A percentile compares a stretch with the other conserved stretches of the same genome.
Evolutionary conservation across 2,888 invertebrate species (phyloP).

Genomic region (Aspidiotus rigidus): DNA sequence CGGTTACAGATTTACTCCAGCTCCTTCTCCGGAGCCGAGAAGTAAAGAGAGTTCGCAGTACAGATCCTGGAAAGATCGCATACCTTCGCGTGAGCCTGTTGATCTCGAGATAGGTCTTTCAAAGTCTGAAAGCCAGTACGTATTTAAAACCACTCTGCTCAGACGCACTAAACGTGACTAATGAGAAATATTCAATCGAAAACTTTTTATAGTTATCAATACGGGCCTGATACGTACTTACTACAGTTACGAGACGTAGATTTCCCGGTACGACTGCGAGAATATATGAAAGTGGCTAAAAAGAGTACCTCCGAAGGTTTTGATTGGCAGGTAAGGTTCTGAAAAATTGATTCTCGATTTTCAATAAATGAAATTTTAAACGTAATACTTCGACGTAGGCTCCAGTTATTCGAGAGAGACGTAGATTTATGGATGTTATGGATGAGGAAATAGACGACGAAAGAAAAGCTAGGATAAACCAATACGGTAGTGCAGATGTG

Average conservation of each 20-base stretch:
- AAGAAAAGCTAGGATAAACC: constrained; percentile 66
- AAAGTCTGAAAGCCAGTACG: constrained; percentile 35
- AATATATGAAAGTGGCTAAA: constrained; percentile 89
- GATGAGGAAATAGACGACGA: constrained; percentile 93
- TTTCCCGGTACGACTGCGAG: constrained; percentile 85
- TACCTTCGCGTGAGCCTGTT: constrained; percentile 62
- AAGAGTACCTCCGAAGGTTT: constrained; percentile 57
- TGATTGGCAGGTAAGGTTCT: constrained; percentile 62
- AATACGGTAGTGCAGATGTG: constrained; percentile 58
- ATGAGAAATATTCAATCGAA: neutral
- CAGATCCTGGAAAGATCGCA: constrained; percentile 57
- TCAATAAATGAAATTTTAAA: no score
- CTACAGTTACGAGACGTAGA: constrained; percentile 86
- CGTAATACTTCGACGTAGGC: constrained; percentile 45
- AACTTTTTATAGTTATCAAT: constrained; percentile 56
- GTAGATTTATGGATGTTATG: constrained; percentile 88
- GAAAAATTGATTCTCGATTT: no score
- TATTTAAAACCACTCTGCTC: neutral
- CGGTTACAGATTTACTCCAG: constrained; percentile 70
- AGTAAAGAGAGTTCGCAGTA: constrained; percentile 23
- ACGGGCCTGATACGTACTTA: constrained; percentile 92
- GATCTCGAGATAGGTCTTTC: constrained; percentile 35
- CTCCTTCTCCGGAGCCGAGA: constrained; percentile 56
- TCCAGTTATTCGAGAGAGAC: constrained; percentile 77
- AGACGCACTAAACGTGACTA: neutral